phyloP scores from a whole-genome alignment of 2,797 vertebrate species.

The Phrynocephalus guinanensis region DNA sequence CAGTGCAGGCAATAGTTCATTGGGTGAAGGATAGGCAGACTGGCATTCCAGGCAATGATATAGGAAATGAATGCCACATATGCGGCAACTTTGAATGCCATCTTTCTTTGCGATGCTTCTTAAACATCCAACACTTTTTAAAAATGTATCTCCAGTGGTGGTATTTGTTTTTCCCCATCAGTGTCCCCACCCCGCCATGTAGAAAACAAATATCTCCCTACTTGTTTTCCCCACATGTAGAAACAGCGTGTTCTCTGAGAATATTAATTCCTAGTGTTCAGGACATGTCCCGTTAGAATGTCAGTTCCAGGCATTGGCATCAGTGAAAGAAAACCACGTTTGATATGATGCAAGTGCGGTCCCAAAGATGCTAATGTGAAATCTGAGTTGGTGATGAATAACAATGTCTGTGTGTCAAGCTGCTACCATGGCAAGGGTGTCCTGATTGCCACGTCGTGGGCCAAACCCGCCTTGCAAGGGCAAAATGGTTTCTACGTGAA shows the following conservation, averaged over 20 bases:
- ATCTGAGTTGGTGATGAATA: neutral
- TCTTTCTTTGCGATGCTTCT: neutral
- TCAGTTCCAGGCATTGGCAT: conserved; percentile 1
- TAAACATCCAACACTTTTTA: neutral
- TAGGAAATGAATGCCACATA: no score
- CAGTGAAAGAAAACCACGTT: neutral
- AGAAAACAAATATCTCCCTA: neutral
- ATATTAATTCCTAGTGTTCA: conserved; percentile 3
- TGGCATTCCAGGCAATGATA: no score
- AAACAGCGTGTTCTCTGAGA: conserved; percentile 50
- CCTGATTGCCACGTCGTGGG: neutral
- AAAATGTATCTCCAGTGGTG: neutral
- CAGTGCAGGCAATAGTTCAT: no score
- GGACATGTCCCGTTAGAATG: neutral
- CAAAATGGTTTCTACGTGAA: neutral
- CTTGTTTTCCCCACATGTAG: conserved; percentile 7
- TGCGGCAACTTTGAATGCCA: no score
- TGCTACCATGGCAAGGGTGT: neutral
- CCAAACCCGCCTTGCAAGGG: neutral
- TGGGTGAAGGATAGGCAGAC: no score
- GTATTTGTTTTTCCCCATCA: neutral
- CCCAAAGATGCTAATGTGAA: neutral
- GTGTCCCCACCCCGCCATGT: neutral
- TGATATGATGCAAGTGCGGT: neutral
- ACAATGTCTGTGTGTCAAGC: neutral